phyloP scores from a whole-genome alignment of 2,888 invertebrate species.

The Scrobipalpa costella region DNA sequence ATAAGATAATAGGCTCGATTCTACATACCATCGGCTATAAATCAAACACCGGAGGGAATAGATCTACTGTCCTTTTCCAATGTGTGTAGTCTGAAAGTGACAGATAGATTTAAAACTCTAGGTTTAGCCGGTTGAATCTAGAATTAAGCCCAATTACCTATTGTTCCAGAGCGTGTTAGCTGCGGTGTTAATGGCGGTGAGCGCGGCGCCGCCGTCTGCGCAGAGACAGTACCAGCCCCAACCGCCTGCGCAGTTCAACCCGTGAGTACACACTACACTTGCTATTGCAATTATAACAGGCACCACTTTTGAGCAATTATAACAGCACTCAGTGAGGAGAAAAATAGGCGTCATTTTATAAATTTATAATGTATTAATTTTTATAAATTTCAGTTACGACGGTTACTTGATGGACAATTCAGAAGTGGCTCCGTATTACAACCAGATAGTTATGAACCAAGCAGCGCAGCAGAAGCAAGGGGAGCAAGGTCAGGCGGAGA shows the following conservation, averaged over 20 bases:
- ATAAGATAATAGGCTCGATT: no score
- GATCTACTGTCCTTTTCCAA: no score
- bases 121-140: no score
- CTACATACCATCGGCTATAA: no score
- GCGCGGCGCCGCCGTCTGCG: conserved; percentile 54
- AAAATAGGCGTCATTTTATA: neutral
- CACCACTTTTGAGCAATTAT: neutral
- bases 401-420: conserved; percentile 59
- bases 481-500: conserved; percentile 45
- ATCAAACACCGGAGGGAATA: no score
- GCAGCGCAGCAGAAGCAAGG: conserved; percentile 61
- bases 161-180: conserved; percentile 48
- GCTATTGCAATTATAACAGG: neutral
- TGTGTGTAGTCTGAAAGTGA: no score
- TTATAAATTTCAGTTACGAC: conserved; percentile 56
- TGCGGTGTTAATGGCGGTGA: conserved; percentile 44
- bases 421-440: conserved; percentile 57
- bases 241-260: conserved; percentile 45
- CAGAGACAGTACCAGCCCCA: conserved; percentile 50
- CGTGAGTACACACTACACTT: conserved; percentile 43
- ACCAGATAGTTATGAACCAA: conserved; percentile 33
- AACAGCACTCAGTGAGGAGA: neutral
- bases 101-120: no score
- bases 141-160: neutral
- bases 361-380: neutral